Evolutionary conservation across 2,888 invertebrate genomes (phyloP), one percentile per base, ranked within the genome.

Genomic region (Iphiclides podalirius): DNA sequence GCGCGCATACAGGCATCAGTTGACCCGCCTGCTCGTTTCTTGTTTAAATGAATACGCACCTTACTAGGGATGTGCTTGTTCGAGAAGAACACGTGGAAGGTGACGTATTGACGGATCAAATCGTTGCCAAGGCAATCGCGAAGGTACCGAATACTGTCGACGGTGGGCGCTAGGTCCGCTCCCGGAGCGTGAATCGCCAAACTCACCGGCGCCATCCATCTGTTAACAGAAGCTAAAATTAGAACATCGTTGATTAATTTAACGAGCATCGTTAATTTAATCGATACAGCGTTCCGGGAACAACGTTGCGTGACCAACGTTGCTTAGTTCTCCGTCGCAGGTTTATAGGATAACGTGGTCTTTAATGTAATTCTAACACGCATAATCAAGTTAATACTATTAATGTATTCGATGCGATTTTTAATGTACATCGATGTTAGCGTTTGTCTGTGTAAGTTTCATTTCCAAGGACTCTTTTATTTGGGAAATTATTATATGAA

Each of bases 21-120:
- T n/a, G n/a, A n/a, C n/a, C n/a, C n/a, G n/a, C n/a, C n/a, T n/a
- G n/a, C n/a, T n/a, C n/a, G n/a, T n/a, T 39, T 39, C n/a, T 39
- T 2, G 2, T 11, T 6, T 6, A 6, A 39, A 11, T 11, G 11
- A 11, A 4, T n/a, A 66, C 75, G 72, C 47, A 87, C 87, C 66
- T 68, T 71, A 54, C 60, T 92, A 48, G 96, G 96, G 73, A 96
- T 93, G 81, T 96, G 95, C 70, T 95, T 94, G 68, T 93, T 93
- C 66, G 95, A 94, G 85, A 96, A 97, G 85, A 95, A 96, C 45
- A 97, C 77, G 76, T 97, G 97, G 89, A 97, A 97, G 56, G 96
- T 95, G 76, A 95, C 95, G 71, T 91, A 93, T 68, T 94, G 92
- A 47, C 92, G 91, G 59, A 97, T 91, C 63, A 95, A 90, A 37